Evolutionary conservation across 1,140 invertebrate species (phyloP), one percentile per base, ranked within the genome.

Genomic region (Trinorchestia longiramus): DNA sequence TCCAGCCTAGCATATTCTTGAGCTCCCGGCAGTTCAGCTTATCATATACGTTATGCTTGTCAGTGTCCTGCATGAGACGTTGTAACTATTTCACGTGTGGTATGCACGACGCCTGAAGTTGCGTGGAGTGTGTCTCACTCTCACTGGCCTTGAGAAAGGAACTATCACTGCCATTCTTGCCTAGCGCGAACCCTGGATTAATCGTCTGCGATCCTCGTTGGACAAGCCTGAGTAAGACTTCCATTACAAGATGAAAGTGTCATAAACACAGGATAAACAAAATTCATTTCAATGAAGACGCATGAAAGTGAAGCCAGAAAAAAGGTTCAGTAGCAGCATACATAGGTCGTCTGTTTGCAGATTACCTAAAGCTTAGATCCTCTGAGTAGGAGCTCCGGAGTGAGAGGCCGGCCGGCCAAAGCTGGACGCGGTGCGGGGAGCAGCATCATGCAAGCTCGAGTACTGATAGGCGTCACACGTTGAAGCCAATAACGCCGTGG

Each of bases 101-200:
- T 90, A 90, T 43, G 88, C 88, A 90, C 3, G 43, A 90, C 41
- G 88, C 88, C 41, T 41, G 88, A 90, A 43, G 88, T 17, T 1
- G 36, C 43, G 4, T 17, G 41, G 28, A 17, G 43, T 90, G n/a
- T 42, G 88, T 19, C 17, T 94, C 8, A 94, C 92, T 94, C 92
- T 94, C 92, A 94, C 92, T 94, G 92, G 43, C 92, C 92, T 94
- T 94, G 92, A 94, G 44, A 77, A 11, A 28, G 36, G 62, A 15
- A 77, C 62, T 77, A 77, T 77, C 62, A 77, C 62, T 77, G 62
- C 62, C 62, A 77, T 77, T 77, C 62, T 28, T 23, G 62, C 28
- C 1, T 11, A 11, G 62, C 62, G 62, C 62, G 8, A 77, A 77
- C 62, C 62, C 62, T 77, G 62, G 28, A 77, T 77, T 77, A 11